Base-by-base conservation (phyloP, 2,888 invertebrate genomes). In the Platycnemis pennipes region DNA sequence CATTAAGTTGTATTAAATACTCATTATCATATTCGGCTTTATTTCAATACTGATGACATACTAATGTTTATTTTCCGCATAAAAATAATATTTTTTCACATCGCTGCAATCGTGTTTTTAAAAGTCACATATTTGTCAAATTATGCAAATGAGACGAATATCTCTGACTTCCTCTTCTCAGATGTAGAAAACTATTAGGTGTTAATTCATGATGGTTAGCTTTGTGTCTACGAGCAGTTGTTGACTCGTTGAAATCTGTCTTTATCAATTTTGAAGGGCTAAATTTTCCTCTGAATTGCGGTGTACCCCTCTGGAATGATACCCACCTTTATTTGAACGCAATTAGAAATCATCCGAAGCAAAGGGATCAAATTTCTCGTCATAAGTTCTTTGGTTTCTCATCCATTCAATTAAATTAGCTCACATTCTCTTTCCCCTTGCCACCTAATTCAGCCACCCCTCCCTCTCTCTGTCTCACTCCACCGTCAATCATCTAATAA, bases 341-440 rank as follows among this genome's bases (percentile, higher is more conserved):
- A 46, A 87, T 87, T 87, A 45, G 45, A 46, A 87, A 46, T 44
- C 45, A 44, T 46, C 46, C 87, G 26, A 46, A 26, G n/a, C 8
- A 46, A 87, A 46, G 45, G 69, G 44, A 63, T 91, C 91, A 56
- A 31, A 89, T 49, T 63, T 69, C n/a, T 69, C 63, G 42, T 26
- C n/a, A 37, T 53, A 45, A 53, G 49, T 49, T 44, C 37, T 89
- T 53, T 89, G 53, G 53, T 44, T 63, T 44, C n/a, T 26, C 63
- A n/a, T 91, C 63, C 44, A 19, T 13, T 44, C n/a, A 44, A 91
- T 63, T 91, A 63, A 22, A 69, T 53, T 44, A 63, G 56, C 91
- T 3, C 44, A 3, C n/a, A 7, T 11, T 42, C 8, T n/a, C 46
- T 42, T 0, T 46, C 44, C 19, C 37, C 87, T 13, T 2, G 3